Evolutionary conservation across 2,797 vertebrate genomes (phyloP).

Genomic region (Darevskia mixta): DNA sequence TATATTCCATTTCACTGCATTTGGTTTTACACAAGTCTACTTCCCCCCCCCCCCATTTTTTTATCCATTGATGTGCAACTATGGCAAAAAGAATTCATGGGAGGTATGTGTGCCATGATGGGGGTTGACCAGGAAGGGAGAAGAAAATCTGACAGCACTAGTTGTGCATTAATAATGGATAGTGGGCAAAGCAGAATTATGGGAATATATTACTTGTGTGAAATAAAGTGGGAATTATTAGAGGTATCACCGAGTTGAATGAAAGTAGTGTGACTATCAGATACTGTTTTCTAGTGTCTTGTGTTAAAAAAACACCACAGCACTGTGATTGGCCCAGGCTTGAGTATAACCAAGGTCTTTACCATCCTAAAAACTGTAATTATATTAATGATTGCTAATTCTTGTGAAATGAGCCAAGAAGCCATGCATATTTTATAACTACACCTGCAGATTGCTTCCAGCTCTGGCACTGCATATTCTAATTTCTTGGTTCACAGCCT

Average conservation of each 20-base stretch:
- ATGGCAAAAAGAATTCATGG: not conserved
- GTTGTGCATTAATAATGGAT: no score
- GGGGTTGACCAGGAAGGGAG: no score
- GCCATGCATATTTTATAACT: not conserved
- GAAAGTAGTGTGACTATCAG: not conserved
- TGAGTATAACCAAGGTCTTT: accelerated
- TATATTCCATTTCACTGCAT: no score
- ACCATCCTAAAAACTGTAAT: not conserved
- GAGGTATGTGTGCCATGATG: no score
- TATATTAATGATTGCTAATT: slow-evolving; percentile 41
- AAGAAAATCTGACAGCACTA: no score
- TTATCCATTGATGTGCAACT: no score
- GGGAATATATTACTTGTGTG: not conserved
- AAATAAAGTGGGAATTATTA: not conserved
- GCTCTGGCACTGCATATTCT: not conserved
- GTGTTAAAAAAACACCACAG: not conserved
- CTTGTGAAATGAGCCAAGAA: not conserved
- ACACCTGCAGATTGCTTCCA: not conserved
- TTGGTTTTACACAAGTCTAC: no score
- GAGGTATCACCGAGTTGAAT: not conserved
- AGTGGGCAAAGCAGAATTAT: no score
- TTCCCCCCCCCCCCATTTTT: no score
- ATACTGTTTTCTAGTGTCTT: not conserved
- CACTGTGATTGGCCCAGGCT: not conserved
- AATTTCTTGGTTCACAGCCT: slow-evolving; percentile 18